Percentiles rank a stretch among this genome's conserved stretches.
These are phyloP conservation scores for Stichopus chloronotus DNA, from an alignment of 35 echinoderm and acorn worm species.

Conservation along the genomic window DNA sequence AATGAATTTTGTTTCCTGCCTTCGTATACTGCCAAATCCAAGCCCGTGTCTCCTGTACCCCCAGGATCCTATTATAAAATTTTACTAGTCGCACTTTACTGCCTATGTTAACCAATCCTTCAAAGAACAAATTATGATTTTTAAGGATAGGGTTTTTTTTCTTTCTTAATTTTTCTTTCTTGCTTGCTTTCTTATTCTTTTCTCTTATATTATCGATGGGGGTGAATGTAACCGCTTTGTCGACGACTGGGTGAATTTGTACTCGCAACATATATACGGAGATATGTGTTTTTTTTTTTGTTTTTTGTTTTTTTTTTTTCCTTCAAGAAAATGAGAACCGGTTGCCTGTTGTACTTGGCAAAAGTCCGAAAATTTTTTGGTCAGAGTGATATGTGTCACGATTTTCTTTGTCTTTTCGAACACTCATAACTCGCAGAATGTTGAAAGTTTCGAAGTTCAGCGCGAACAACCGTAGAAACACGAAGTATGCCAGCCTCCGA, in stretches of 20 bases:
- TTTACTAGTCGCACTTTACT: conserved; percentile 65
- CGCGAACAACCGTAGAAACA: conserved; percentile 63
- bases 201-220: background rate
- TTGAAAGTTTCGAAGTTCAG: conserved; percentile 56
- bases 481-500: conserved; percentile 51
- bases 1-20: conserved; percentile 56
- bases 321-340: conserved; percentile 40
- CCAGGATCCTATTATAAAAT: conserved; percentile 67
- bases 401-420: conserved; percentile 65
- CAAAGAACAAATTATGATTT: conserved; percentile 65
- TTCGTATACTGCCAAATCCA: conserved; percentile 31
- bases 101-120: conserved; percentile 66
- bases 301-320: too few relatives aligned
- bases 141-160: conserved; percentile 43
- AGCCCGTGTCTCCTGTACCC: conserved; percentile 58
- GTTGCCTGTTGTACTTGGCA: conserved; percentile 61
- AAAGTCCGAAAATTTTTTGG: conserved; percentile 62
- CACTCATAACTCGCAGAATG: conserved; percentile 65
- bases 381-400: conserved; percentile 59
- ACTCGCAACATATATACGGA: background rate
- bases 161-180: background rate
- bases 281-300: conserved; percentile 38
- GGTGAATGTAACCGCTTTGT: conserved; percentile 54
- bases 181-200: too few relatives aligned
- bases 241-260: background rate